Conservation (phyloP, 1,140 invertebrate species). For the Micrasema minimum region DNA sequence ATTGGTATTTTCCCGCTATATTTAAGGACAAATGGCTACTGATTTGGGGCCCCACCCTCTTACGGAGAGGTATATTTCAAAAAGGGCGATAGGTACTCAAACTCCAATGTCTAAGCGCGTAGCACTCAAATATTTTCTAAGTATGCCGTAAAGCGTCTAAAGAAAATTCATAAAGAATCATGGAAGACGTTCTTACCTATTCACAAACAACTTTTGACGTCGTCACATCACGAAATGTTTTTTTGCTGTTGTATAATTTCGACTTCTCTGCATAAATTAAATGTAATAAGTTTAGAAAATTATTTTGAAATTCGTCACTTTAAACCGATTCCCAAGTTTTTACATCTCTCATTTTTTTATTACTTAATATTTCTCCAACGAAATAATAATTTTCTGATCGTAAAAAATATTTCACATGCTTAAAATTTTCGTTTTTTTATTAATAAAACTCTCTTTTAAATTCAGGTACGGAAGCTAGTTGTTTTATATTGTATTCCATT, state of each 20-base stretch:
- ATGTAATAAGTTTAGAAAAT: no score
- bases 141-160: slow-evolving; percentile 17
- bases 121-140: slow-evolving; percentile 8
- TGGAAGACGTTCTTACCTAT: slow-evolving; percentile 2
- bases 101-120: slow-evolving; percentile 10
- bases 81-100: slow-evolving; percentile 27
- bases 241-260: not conserved
- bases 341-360: not conserved
- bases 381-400: no score
- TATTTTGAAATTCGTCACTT: not conserved
- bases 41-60: slow-evolving; percentile 9
- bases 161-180: slow-evolving; percentile 2
- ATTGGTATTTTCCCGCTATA: slow-evolving; percentile 10
- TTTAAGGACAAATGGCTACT: slow-evolving; percentile 31
- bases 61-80: slow-evolving; percentile 23
- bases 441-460: no score
- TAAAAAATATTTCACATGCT: no score
- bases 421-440: no score
- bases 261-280: no score
- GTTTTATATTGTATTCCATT: no score
- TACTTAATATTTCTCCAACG: no score
- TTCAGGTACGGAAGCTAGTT: no score
- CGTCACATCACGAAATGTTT: not conserved
- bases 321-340: not conserved
- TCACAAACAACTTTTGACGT: not conserved